These are phyloP conservation scores for Hyles lineata DNA, from an alignment of 2,888 invertebrate species.

Conservation along the genomic window DNA sequence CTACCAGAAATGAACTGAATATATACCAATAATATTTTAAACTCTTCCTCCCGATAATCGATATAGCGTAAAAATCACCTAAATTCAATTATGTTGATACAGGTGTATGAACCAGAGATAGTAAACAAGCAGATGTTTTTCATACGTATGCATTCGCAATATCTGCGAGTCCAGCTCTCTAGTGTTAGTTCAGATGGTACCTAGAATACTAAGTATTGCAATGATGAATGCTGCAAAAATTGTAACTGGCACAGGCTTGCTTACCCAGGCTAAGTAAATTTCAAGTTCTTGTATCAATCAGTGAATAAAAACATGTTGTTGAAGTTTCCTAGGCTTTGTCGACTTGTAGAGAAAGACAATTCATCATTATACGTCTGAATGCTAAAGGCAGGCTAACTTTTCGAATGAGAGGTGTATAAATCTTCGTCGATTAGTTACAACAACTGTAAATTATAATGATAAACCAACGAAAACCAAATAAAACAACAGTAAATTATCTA, in stretches of 20 bases:
- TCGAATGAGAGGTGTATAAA: too few relatives aligned
- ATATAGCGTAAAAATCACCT: not conserved
- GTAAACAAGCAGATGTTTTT: conserved; percentile 15
- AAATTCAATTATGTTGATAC: conserved; percentile 5
- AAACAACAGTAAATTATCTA: too few relatives aligned
- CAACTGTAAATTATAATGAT: too few relatives aligned
- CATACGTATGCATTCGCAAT: conserved; percentile 9
- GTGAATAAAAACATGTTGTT: too few relatives aligned
- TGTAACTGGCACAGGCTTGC: not conserved
- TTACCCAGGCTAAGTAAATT: not conserved
- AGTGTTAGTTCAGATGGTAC: conserved; percentile 6
- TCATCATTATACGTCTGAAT: too few relatives aligned
- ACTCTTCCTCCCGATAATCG: not conserved
- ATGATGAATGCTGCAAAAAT: not conserved
- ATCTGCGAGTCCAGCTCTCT: not conserved
- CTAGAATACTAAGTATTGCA: conserved; percentile 8
- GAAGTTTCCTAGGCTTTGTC: too few relatives aligned
- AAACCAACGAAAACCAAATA: too few relatives aligned
- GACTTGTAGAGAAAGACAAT: too few relatives aligned
- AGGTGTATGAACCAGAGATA: conserved; percentile 2
- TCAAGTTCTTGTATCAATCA: too few relatives aligned
- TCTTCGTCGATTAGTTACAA: too few relatives aligned
- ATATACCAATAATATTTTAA: not conserved
- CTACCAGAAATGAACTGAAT: not conserved
- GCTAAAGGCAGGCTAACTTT: too few relatives aligned